Base-by-base conservation (phyloP, 2,797 vertebrate genomes). In the Sebastes trivittatus region DNA sequence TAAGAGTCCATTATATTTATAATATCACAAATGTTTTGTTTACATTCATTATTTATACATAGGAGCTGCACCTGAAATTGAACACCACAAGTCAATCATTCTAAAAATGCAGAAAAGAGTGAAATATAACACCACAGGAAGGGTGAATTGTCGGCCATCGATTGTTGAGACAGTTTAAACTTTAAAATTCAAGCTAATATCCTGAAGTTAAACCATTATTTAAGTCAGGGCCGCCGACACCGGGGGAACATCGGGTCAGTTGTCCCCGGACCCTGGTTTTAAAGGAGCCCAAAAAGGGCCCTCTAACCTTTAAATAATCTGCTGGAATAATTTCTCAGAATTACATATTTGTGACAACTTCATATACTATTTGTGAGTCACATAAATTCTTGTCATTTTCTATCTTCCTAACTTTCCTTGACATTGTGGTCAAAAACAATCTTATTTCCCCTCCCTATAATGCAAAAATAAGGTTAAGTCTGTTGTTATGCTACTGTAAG, bases 181-280 rank as follows among this genome's bases (percentile, higher is more conserved):
- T 18, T 64, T 25, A 16, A 42, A 64, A 25, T 82, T 73, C 25
- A 71, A 68, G 85, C 68, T 68, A 77, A 84, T 77, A 80, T 72
- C 36, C 63, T 11, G 1, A 65, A 77, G 29, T 7, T 25, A 73
- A 70, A 30, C 23, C 30, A 27, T 52, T 23, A 22, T 20, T 10
- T 14, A 16, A 18, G 14, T 56, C 62, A 9, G 11, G 25, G 13
- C 2, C 0, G 2, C 34, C 6, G 11, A 63, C 11, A 63, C 11
- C 2, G 6, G 18, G 20, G 20, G 20, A 34, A 62, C 18, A 62
- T 18, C 7, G 1, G 30, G 11, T 22, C 14, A 1, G 20, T n/a
- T 36, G 32, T 62, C 20, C 10, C 46, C 6, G 20, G 20, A 0
- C 14, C 14, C 14, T 42, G 38, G 14, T 1, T 42, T 42, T 16